Evolutionary conservation across 2,113 vertebrate genomes (phyloP).

Genomic region (Nothoprocta perdicaria): DNA sequence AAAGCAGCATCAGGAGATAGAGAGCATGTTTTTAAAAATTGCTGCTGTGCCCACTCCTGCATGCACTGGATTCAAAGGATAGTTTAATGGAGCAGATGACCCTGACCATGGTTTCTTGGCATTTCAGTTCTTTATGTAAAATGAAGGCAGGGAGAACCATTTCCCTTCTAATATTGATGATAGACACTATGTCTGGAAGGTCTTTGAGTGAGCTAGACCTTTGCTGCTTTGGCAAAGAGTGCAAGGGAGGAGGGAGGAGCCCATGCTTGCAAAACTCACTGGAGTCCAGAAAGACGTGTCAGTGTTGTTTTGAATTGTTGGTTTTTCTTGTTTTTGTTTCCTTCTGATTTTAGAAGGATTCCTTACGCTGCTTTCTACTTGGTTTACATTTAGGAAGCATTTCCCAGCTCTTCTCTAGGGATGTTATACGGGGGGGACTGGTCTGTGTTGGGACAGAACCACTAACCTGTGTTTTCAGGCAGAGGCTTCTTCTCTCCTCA

Average conservation of each 20-base stretch:
- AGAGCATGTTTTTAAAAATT: neutral
- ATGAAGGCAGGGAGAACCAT: neutral
- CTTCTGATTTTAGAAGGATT: neutral
- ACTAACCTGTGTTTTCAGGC: neutral
- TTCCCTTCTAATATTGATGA: neutral
- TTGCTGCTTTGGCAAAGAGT: neutral
- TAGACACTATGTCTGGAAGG: neutral
- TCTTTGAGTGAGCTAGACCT: neutral
- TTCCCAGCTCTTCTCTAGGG: neutral
- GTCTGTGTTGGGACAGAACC: neutral
- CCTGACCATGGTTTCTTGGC: neutral
- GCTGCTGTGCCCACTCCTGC: neutral
- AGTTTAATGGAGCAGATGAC: neutral
- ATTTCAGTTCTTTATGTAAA: neutral
- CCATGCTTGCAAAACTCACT: neutral
- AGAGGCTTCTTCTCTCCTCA: neutral
- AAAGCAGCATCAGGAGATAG: neutral
- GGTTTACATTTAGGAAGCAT: neutral
- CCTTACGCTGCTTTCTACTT: neutral
- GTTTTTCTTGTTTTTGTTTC: neutral
- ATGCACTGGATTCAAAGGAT: neutral
- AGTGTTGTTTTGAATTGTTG: neutral
- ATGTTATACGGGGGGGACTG: neutral
- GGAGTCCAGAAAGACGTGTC: accelerated
- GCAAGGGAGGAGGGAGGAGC: neutral